Base-by-base conservation (phyloP, 2,797 vertebrate genomes). In the Ambastaia sidthimunki region DNA sequence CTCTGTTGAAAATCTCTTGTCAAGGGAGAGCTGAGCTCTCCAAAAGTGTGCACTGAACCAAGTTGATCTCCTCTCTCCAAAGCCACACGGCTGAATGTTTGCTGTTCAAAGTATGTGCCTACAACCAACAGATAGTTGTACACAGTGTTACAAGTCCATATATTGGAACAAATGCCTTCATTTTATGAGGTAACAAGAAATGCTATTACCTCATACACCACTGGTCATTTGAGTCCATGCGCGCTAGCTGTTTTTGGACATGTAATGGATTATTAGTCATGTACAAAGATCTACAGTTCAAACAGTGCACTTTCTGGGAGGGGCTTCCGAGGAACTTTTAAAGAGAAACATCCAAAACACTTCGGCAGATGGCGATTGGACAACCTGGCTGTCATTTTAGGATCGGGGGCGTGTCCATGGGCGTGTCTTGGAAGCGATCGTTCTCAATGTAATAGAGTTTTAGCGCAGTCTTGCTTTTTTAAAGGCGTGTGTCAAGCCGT, bases 391-490 rank as follows among this genome's bases (percentile, higher is more conserved):
- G 91, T 87, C 90, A 88, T 1, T 55, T 4, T 2, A 28, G 28
- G 28, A 4, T 28, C 13, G 1, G 0, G 7, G 41, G 10, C 41
- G 41, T 44, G 10, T 0, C 13, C 0, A 50, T 63, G 87, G 93
- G 93, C 89, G 93, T 85, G 90, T 81, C 82, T 55, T 72, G 3
- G 0, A 11, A 44, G 70, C 60, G 73, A 28, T 75, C 74, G 81
- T 87, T 85, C 68, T 23, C 72, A 66, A 71, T 60, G 80, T 37
- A 77, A 82, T 69, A 72, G 90, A 91, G 90, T 92, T 90, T 87
- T 89, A 82, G 85, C 88, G 81, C 88, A 90, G 90, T 89, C 84
- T 77, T 82, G 71, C 82, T 87, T 84, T 54, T 71, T 70, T 80
- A 81, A 78, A 63, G 88, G 79, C 82, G 84, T 81, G 80, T 74